Conservation (phyloP, 1,140 invertebrate genomes). For the Heliconius hewitsoni region DNA sequence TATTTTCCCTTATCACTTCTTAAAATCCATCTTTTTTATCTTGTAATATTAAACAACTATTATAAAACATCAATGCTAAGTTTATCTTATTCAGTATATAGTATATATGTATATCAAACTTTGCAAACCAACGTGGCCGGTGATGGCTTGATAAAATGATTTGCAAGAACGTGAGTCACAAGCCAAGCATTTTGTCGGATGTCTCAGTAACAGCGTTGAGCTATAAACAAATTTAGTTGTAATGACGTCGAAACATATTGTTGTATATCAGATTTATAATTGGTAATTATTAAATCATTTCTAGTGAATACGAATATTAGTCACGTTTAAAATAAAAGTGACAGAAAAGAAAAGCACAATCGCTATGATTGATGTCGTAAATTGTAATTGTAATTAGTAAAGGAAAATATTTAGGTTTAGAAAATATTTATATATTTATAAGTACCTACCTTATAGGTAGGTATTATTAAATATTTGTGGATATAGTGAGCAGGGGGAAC, state of each 20-base stretch:
- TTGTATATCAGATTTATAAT: background rate
- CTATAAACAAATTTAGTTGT: constrained; percentile 17
- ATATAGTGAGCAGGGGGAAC: too few relatives aligned
- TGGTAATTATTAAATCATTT: background rate
- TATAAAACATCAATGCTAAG: background rate
- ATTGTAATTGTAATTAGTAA: too few relatives aligned
- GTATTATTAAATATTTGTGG: too few relatives aligned
- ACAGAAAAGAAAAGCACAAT: background rate
- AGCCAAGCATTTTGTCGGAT: constrained; percentile 23
- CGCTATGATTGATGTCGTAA: too few relatives aligned
- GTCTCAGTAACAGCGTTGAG: constrained; percentile 20
- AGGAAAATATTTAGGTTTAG: too few relatives aligned
- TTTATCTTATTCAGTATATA: background rate
- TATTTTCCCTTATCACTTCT: background rate
- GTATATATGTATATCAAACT: background rate
- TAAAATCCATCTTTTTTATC: background rate
- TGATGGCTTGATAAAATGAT: background rate
- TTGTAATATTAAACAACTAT: background rate
- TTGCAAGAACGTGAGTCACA: constrained; percentile 24
- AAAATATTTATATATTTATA: too few relatives aligned
- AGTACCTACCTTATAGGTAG: too few relatives aligned
- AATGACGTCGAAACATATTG: background rate
- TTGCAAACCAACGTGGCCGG: background rate
- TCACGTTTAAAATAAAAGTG: background rate
- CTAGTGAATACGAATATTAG: background rate